Evolutionary conservation across 2,113 vertebrate species (phyloP), one percentile per base, ranked within the genome.

Genomic region (Antechinus flavipes): DNA sequence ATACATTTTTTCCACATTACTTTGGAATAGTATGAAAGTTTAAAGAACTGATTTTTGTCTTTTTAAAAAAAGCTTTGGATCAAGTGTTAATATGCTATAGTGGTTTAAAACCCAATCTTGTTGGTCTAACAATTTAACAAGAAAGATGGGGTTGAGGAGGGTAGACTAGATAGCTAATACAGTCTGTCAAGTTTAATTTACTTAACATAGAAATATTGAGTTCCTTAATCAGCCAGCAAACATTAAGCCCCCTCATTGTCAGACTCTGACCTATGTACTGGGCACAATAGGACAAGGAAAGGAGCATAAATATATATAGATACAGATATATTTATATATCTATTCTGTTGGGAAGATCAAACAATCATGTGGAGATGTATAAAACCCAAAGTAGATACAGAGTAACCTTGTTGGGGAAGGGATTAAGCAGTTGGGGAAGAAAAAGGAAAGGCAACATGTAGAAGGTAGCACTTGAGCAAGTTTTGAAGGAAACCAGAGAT

Each of bases 121-220:
- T 92, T 16, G 92, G 90, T 90, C 92, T 94, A 54, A 5, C 93
- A 53, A 49, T 93, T 97, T 92, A 35, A 68, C 0, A 5, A 84
- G 93, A 97, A 97, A 93, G 92, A 76, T 91, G 47, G 1, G 91
- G 30, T 93, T 94, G 84, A 19, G 19, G 11, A 42, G 23, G 68
- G n/a, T 84, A 42, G 35, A 42, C n/a, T 84, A 84, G 68, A 42
- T n/a, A 84, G n/a, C 7, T 23, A 84, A 42, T 42, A 42, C 7
- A 23, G 35, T 76, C 68, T 42, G 19, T 42, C 35, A 84, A 42
- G 23, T 42, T 42, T 23, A 23, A 76, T 76, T 76, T 68, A 2
- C 42, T 84, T 84, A 84, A 84, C n/a, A n/a, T 35, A n/a, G 30
- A 76, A 35, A 76, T 76, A 76, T 5, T 35, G n/a, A 84, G 2